Evolutionary conservation across 2,113 vertebrate genomes (phyloP).

Genomic region (Myodes glareolus): DNA sequence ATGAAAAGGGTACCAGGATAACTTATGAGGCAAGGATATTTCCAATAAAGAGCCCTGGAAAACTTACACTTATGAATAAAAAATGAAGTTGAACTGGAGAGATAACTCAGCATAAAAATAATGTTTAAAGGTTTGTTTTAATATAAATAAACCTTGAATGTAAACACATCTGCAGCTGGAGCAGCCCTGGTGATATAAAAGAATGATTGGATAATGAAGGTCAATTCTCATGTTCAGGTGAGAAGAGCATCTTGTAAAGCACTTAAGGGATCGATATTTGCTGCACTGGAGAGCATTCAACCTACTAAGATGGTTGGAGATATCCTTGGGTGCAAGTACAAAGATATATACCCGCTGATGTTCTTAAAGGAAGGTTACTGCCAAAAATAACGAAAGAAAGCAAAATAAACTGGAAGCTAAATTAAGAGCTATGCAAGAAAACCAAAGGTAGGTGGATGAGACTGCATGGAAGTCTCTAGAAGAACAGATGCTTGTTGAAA

Average conservation of each 20-base stretch:
- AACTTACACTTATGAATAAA: not conserved
- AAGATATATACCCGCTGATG: not conserved
- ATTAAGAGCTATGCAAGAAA: not conserved
- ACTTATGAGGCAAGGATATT: not conserved
- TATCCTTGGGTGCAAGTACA: not conserved
- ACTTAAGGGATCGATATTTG: not conserved
- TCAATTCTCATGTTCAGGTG: not conserved
- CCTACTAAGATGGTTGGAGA: not conserved
- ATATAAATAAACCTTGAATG: not conserved
- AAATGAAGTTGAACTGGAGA: not conserved
- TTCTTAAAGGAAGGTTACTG: not conserved
- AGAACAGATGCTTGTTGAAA: not conserved
- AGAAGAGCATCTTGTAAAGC: not conserved
- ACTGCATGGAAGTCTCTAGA: not conserved
- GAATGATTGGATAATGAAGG: not conserved
- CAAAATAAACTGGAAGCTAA: not conserved
- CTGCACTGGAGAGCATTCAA: not conserved
- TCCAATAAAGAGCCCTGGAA: not conserved
- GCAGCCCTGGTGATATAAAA: not conserved
- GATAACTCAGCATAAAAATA: not conserved
- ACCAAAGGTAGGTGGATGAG: not conserved
- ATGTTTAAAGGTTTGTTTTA: not conserved
- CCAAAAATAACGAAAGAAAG: not conserved
- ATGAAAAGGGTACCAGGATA: not conserved
- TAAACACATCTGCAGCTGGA: not conserved